Evolutionary conservation across 2,113 vertebrate species (phyloP), one percentile per base, ranked within the genome.

Genomic region (Lutjanus erythropterus): DNA sequence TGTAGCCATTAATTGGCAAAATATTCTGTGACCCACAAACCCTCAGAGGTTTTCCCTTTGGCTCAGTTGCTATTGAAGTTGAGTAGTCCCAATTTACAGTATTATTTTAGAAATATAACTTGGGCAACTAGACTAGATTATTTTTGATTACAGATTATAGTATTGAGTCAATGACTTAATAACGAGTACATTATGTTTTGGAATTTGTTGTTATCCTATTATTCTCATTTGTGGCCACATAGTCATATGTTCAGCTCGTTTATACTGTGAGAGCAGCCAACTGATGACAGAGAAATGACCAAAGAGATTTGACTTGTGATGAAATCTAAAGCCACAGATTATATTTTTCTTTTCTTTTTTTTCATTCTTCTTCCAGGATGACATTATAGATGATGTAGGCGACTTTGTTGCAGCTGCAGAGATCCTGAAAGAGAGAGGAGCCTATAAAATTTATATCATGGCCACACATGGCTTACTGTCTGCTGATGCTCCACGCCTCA

Each of bases 401-500:
- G 97, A 97, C 89, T 99, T 98, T 81, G 97, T 99, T 1, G 98
- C 98, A 1, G 97, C 98, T 9, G 98, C 98, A 1, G 98, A 99
- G 93, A 98, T 98, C 88, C 95, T 99, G 85, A 99, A 99, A 78
- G 98, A 99, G 78, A 96, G 97, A 14, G 98, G 98, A 1, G 98
- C 98, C 1, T 99, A 99, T 87, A 99, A 99, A 89, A 99, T 99
- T 64, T 99, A 98, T 11, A 96, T 99, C 83, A 99, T 99, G 98
- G 98, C 98, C 35, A 99, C 98, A 3, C 98, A 99, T 0, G 98
- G 98, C 70, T 95, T 99, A 35, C 93, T 99, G 91, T 99, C 98
- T 4, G 97, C 97, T 0, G 98, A 99, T 9, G 98, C 98, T 0
- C 98, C 98, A 0, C 97, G 96, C 29, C 96, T 99, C 66, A 98